Conservation (phyloP, 1,140 invertebrate species). For the Zaprionus taronus region DNA sequence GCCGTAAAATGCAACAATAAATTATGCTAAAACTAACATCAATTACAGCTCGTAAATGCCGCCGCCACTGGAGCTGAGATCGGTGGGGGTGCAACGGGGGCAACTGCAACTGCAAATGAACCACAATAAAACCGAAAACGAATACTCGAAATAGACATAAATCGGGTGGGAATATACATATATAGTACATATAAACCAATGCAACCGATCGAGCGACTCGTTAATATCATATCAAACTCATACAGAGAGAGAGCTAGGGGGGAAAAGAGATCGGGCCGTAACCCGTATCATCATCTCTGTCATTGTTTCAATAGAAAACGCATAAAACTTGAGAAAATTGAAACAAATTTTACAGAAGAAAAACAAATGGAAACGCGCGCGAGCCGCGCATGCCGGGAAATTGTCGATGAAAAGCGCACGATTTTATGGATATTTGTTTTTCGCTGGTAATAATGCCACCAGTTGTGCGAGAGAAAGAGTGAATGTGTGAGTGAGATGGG, state of each 20-base stretch:
- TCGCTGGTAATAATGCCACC: conserved; percentile 62
- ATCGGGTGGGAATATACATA: conserved; percentile 5
- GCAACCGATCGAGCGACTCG: conserved; percentile 35
- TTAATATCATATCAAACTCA: conserved; percentile 62
- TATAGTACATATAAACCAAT: background rate
- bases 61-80: background rate
- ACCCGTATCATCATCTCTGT: conserved; percentile 43
- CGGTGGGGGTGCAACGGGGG: conserved; percentile 23
- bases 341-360: conserved; percentile 67
- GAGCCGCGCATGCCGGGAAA: conserved; percentile 37
- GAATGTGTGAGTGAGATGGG: conserved; percentile 4
- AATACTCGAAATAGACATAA: conserved; percentile 55
- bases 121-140: conserved; percentile 66
- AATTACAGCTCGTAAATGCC: conserved; percentile 78
- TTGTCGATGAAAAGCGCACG: conserved; percentile 54
- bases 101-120: conserved; percentile 46
- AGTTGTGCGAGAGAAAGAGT: conserved; percentile 6
- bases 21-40: conserved; percentile 82
- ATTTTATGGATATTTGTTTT: conserved; percentile 66
- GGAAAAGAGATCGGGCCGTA: background rate
- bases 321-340: conserved; percentile 76
- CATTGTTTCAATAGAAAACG: conserved; percentile 79
- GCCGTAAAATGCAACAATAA: conserved; percentile 77
- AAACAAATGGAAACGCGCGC: conserved; percentile 59
- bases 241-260: conserved; percentile 29